These are phyloP conservation scores for Oncorhynchus kisutch DNA, from an alignment of 2,113 vertebrate genomes.

Conservation along the genomic window DNA sequence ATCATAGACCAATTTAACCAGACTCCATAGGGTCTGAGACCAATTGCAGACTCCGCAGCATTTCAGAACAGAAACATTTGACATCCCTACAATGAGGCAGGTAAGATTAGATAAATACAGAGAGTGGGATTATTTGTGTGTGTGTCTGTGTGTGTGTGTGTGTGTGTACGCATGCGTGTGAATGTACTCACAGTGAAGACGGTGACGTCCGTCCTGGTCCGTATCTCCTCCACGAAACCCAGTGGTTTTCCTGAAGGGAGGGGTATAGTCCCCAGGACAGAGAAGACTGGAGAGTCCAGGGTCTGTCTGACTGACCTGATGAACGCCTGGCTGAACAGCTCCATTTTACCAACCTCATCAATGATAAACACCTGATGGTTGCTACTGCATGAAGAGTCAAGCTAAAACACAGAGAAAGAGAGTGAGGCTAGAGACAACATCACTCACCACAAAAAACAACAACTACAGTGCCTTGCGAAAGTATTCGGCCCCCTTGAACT, in stretches of 20 bases:
- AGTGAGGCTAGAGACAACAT: too few relatives aligned
- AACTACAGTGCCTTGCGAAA: too few relatives aligned
- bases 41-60: too few relatives aligned
- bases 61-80: background rate
- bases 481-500: too few relatives aligned
- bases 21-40: too few relatives aligned
- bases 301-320: constrained; percentile 79
- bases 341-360: constrained; percentile 97
- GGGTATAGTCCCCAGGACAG: constrained; percentile 90
- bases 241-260: constrained; percentile 84
- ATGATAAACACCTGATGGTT: constrained; percentile 81
- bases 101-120: too few relatives aligned
- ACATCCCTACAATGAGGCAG: too few relatives aligned
- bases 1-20: too few relatives aligned
- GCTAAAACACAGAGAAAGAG: constrained; percentile 56
- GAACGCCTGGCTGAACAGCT: constrained; percentile 92
- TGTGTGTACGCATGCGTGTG: background rate
- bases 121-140: background rate
- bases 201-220: constrained; percentile 80
- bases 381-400: constrained; percentile 28
- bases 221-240: constrained; percentile 89
- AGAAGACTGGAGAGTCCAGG: constrained; percentile 65
- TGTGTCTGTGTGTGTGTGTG: too few relatives aligned
- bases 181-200: constrained; percentile 84
- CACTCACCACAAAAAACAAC: background rate